Conservation (phyloP, 2,888 invertebrate genomes). For the Thecophora atra region DNA sequence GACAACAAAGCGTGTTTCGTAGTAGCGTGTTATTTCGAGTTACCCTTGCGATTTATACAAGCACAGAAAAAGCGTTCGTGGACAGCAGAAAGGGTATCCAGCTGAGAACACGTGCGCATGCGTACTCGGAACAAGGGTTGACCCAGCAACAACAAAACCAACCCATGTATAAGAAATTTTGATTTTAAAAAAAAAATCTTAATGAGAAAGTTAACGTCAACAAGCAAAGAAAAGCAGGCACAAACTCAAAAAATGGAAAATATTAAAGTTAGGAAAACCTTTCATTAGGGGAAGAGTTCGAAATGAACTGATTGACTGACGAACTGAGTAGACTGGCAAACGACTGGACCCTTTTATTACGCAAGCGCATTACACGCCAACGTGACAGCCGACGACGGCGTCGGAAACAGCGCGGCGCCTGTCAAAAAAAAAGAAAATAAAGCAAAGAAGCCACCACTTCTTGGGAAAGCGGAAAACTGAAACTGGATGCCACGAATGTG, state of each 20-base stretch:
- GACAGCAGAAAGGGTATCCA: neutral
- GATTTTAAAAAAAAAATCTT: neutral
- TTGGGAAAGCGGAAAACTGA: neutral
- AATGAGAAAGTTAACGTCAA: constrained; percentile 27
- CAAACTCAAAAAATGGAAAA: neutral
- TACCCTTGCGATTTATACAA: neutral
- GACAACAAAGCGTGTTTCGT: constrained; percentile 25
- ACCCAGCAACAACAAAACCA: neutral
- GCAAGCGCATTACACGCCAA: neutral
- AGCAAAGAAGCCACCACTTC: neutral
- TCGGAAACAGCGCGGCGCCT: neutral
- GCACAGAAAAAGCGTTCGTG: neutral
- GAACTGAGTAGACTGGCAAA: too few relatives aligned
- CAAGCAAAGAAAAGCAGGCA: constrained; percentile 15
- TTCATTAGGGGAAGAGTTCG: constrained; percentile 1
- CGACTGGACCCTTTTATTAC: neutral
- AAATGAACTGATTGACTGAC: neutral
- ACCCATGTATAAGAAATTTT: neutral
- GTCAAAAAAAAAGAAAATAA: neutral
- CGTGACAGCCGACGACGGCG: neutral
- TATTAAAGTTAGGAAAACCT: neutral
- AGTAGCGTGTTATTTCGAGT: neutral
- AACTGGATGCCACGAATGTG: neutral
- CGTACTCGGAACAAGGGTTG: neutral
- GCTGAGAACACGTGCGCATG: constrained; percentile 20